Percentiles rank a stretch among this genome's conserved stretches.
Evolutionary conservation across 2,797 vertebrate species (phyloP).

Genomic region (Toxotes lorentzi): DNA sequence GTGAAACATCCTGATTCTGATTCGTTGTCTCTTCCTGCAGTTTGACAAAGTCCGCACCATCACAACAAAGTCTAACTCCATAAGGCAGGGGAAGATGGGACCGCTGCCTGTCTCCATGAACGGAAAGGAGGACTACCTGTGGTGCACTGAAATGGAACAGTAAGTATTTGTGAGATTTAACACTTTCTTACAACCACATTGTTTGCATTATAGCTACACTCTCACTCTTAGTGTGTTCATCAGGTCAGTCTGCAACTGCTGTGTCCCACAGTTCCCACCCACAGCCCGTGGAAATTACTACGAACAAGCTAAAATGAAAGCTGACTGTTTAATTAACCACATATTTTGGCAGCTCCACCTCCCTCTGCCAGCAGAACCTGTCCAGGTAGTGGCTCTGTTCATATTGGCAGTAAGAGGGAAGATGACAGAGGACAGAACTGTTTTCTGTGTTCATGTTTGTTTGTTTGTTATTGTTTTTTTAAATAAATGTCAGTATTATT

Average conservation of each 20-base stretch:
- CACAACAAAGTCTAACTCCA: constrained; percentile 86
- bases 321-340: neutral
- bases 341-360: neutral
- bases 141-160: constrained; percentile 88
- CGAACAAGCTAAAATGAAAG: neutral
- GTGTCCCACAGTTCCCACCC: neutral
- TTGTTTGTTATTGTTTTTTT: neutral
- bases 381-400: neutral
- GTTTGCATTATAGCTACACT: neutral
- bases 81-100: constrained; percentile 83
- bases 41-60: constrained; percentile 87
- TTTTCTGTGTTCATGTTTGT: neutral
- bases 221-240: neutral
- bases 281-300: neutral
- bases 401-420: neutral
- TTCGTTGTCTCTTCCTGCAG: constrained; percentile 64
- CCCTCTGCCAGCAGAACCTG: neutral
- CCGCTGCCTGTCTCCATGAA: constrained; percentile 85
- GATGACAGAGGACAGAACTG: neutral
- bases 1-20: neutral
- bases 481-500: neutral
- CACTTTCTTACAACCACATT: neutral
- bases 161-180: constrained; percentile 56
- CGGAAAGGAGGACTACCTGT: constrained; percentile 87
- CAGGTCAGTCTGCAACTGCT: neutral